phyloP scores from a whole-genome alignment of 2,888 invertebrate species.

The Leptothorax acervorum region DNA sequence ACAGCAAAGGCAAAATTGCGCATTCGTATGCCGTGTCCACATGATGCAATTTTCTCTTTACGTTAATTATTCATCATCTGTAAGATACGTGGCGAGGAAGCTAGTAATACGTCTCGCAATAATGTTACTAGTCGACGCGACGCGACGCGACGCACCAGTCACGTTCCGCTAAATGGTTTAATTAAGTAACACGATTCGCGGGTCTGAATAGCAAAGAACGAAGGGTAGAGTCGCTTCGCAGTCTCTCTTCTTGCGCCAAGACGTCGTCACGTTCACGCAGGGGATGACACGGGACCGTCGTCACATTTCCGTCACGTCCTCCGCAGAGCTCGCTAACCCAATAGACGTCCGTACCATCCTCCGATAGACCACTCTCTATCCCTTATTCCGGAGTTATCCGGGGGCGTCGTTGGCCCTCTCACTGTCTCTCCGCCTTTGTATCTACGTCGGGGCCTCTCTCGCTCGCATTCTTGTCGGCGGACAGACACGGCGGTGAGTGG shows the following conservation, averaged over 20 bases:
- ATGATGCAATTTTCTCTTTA: neutral
- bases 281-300: constrained; percentile 53
- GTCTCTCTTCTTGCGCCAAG: constrained; percentile 19
- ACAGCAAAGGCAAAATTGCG: neutral
- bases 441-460: constrained; percentile 40
- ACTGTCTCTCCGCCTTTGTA: constrained; percentile 42
- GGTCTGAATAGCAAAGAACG: constrained; percentile 46
- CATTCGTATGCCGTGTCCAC: neutral
- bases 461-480: constrained; percentile 50
- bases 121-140: constrained; percentile 12
- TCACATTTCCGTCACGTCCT: constrained; percentile 76
- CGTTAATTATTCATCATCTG: constrained; percentile 2
- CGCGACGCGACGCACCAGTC: constrained; percentile 5
- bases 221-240: constrained; percentile 16
- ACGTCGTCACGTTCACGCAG: constrained; percentile 57
- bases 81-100: constrained; percentile 5
- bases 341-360: constrained; percentile 68
- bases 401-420: constrained; percentile 41
- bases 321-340: constrained; percentile 71
- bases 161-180: constrained; percentile 42
- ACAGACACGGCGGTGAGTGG: constrained; percentile 50
- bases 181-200: constrained; percentile 37
- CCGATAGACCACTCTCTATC: constrained; percentile 59
- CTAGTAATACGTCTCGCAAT: constrained; percentile 13
- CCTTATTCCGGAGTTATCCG: constrained; percentile 54